Base-by-base conservation (phyloP, 2,888 invertebrate genomes). In the Pseudococcus viburni region DNA sequence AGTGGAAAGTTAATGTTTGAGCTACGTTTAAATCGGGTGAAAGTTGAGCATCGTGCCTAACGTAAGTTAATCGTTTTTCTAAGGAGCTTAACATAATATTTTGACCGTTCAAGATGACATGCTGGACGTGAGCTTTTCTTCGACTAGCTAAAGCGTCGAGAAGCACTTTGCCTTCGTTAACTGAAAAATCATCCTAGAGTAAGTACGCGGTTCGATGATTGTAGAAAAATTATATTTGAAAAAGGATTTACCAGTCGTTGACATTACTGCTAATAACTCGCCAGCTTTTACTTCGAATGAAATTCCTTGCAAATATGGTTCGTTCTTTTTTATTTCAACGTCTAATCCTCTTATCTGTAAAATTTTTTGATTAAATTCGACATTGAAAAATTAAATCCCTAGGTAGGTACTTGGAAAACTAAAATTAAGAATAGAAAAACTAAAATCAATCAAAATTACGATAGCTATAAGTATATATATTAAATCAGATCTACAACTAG, bases 241-340 rank as follows among this genome's bases (percentile, higher is more conserved):
- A 19, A 51, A 88, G 42, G 80, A 51, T 89, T 89, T 90, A 91
- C 91, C 90, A 19, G 95, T 95, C 0, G 98, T 98, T 0, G 98
- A 95, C 94, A 98, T 94, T 33, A 98, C 94, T 3, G 97, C 98
- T 90, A 98, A 93, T 80, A 98, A 94, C 92, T 98, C 98, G 2
- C 98, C 97, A 0, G 97, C 97, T 90, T 96, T 95, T 42, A 96
- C 96, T 92, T 98, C 98, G 90, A 98, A 94, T 46, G 96, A 96
- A 11, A 98, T 93, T 5, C 95, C 95, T 85, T 96, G 94, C 2
- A 96, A 85, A 85, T 89, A 92, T 92, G 85, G 64, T 84, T 86
- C 88, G 11, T 87, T 77, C 77, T 85, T 84, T 46, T 86, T 88
- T 15, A 88, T 33, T 51, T 84, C 83, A 42, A 89, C 89, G 64